Base-by-base conservation (phyloP, 2,797 vertebrate genomes). In the Gallinago nigripennis region DNA sequence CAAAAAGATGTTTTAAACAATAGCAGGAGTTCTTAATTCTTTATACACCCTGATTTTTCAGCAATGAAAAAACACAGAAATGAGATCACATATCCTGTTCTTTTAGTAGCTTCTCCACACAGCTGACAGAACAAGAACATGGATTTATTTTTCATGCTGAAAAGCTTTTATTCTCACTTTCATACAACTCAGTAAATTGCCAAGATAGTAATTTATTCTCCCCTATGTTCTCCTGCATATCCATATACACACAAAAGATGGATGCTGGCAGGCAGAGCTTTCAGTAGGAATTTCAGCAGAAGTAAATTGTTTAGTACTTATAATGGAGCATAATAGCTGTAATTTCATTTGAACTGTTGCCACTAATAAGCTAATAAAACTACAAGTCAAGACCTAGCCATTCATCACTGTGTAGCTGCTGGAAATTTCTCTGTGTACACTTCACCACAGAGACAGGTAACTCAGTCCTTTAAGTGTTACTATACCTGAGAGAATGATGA, bases 271-370 rank as follows among this genome's bases (percentile, higher is more conserved):
- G 92, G 86, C 95, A 90, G 69, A 95, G 77, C 83, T 86, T 39
- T 95, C 96, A 94, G 91, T 63, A 72, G 88, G 95, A 96, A 95
- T 97, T 97, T 97, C 96, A 93, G 92, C 87, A 90, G 95, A 97
- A 97, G 93, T 94, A 97, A 97, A 97, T 96, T 97, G 97, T 97
- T 97, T 97, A 96, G 89, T 96, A 92, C 97, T 97, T 94, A 88
- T 91, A 97, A 97, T 96, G 92, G 92, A 96, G 91, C 88, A 95
- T 97, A 98, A 98, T 97, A 97, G 96, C 96, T 94, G 89, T 97
- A 97, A 98, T 98, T 98, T 95, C 93, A 92, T 94, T 97, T 98
- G 97, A 98, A 97, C 85, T 76, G 86, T 85, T 97, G 96, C 96
- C 97, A 97, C 96, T 97, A 98, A 97, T 97, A 97, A 93, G 95